Evolutionary conservation across 2,888 invertebrate genomes (phyloP), one percentile per base, ranked within the genome.

Genomic region (Xanthostigma xanthostigma): DNA sequence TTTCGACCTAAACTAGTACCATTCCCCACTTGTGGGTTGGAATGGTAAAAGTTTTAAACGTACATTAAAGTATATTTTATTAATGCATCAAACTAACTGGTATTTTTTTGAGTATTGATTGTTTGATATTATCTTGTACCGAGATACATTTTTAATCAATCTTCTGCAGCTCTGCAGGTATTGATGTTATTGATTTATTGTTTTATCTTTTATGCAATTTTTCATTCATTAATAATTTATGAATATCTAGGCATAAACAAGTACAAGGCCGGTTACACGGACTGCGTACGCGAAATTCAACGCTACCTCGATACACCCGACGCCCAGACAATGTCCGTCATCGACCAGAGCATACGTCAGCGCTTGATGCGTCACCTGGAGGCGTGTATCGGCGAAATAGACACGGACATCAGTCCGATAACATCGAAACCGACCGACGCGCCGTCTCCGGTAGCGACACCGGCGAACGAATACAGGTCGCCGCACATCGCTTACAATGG

Each of bases 251-350:
- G 69, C 9, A 64, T 76, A 52, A 76, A 73, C 64, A 80, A 78
- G 64, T 80, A 79, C 65, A 73, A 76, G 55, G 76, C 78, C 27
- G 80, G 81, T 9, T 81, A 78, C 60, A 70, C 75, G 55, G 80
- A 81, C 59, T 81, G 80, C 59, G 76, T 78, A 9, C 64, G 74
- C 53, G 80, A 81, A 68, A 79, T 80, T 43, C 64, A 69, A 54
- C 66, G 72, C 36, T 78, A 77, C 57, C 62, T 78, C 54, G 77
- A 77, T 53, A 75, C 75, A 0, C 76, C 77, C 9, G 77, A 78
- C 59, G 72, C 76, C 48, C 75, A 76, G 58, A 72, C 75, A 17
- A 73, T 74, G 61, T 69, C 70, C 34, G 69, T 74, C 38, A 65
- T 76, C 54, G 77, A 78, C 50, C 67, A 72, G 1, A 74, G 74